phyloP scores from a whole-genome alignment of 2,113 vertebrate species.

The Delphinus delphis region DNA sequence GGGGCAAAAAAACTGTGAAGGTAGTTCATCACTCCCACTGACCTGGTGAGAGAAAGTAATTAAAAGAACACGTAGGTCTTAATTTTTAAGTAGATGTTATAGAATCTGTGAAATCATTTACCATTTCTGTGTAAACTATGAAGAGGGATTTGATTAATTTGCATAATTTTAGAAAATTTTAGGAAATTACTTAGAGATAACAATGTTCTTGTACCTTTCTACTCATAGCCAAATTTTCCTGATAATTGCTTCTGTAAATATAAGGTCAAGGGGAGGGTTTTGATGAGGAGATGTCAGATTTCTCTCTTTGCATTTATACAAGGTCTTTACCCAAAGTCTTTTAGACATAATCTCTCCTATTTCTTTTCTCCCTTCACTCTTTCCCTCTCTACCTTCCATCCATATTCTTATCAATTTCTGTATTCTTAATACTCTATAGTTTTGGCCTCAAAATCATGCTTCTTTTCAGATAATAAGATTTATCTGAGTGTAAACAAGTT shows the following conservation, averaged over 20 bases:
- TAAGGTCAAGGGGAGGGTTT: background rate
- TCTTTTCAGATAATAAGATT: background rate
- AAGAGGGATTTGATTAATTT: background rate
- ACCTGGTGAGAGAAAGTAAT: conserved; percentile 26
- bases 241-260: background rate
- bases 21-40: conserved; percentile 25
- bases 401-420: background rate
- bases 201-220: background rate
- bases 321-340: background rate
- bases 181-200: conserved; percentile 31
- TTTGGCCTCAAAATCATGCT: background rate
- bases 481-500: background rate
- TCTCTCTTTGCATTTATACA: background rate
- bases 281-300: background rate
- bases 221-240: background rate
- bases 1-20: background rate
- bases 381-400: background rate
- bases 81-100: background rate
- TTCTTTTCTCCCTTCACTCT: background rate
- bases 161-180: background rate
- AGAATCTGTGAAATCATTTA: background rate
- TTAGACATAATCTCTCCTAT: background rate
- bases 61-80: background rate
- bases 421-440: background rate
- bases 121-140: background rate